A percentile compares a stretch with the other conserved stretches of the same genome.
Conservation (phyloP, 1,140 invertebrate genomes). For the Drosophila albomicans region DNA sequence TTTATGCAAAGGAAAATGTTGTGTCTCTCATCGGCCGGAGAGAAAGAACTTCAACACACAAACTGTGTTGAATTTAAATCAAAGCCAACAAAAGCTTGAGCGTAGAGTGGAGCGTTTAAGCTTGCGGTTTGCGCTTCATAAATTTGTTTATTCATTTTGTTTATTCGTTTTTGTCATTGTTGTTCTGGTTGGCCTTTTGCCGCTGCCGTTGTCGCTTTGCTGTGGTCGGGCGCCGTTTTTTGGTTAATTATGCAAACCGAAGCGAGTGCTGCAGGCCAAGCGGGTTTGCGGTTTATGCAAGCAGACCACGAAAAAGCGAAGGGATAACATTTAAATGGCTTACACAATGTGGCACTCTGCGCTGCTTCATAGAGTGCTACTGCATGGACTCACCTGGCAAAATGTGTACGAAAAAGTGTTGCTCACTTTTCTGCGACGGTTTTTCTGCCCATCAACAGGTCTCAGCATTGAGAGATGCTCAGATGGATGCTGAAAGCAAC, state of each 20-base stretch:
- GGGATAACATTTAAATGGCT: conserved; percentile 63
- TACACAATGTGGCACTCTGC: conserved; percentile 32
- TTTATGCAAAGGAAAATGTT: conserved; percentile 53
- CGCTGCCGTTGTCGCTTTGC: conserved; percentile 49
- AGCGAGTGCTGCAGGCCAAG: conserved; percentile 43
- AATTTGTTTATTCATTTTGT: conserved; percentile 79
- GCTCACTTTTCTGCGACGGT: conserved; percentile 58
- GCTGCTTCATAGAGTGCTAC: conserved; percentile 32
- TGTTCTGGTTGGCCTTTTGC: conserved; percentile 38
- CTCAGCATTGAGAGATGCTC: conserved; percentile 2
- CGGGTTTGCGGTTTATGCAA: conserved; percentile 64
- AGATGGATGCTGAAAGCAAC: conserved; percentile 1
- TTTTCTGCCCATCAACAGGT: conserved; percentile 63
- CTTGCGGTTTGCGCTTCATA: conserved; percentile 70
- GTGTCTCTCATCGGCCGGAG: conserved; percentile 25
- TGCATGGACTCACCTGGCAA: conserved; percentile 49
- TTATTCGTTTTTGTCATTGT: conserved; percentile 4
- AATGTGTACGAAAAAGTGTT: conserved; percentile 60
- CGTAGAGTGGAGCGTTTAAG: conserved; percentile 57
- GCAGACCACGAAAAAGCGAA: conserved; percentile 10
- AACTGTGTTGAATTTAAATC: conserved; percentile 48
- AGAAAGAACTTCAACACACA: neutral
- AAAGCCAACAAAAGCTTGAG: conserved; percentile 9
- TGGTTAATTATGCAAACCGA: conserved; percentile 80
- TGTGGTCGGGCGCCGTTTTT: conserved; percentile 62